A percentile compares a stretch with the other conserved stretches of the same genome.
Evolutionary conservation across 2,888 invertebrate genomes (phyloP).

Genomic region (Plagodis dolabraria): DNA sequence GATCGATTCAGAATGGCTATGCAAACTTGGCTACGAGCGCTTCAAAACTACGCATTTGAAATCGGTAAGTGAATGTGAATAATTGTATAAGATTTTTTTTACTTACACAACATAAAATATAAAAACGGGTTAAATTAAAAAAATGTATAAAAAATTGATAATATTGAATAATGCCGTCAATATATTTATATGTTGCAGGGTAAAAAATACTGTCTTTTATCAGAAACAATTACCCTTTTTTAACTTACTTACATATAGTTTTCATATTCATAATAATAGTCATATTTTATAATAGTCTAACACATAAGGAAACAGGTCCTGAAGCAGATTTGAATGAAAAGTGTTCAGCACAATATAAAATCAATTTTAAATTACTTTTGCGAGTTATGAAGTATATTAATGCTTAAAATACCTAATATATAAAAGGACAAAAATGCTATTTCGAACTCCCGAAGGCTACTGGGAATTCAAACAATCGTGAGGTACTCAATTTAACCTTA

Average conservation of each 20-base stretch:
- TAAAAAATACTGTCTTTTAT: too few species aligned
- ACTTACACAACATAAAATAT: neutral
- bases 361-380: too few species aligned
- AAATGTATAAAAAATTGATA: conserved; percentile 8
- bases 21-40: too few species aligned
- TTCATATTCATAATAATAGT: neutral
- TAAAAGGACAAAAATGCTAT: conserved; percentile 1
- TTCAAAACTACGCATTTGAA: too few species aligned
- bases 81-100: too few species aligned
- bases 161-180: conserved; percentile 6
- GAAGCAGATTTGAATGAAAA: neutral
- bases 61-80: too few species aligned
- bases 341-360: neutral
- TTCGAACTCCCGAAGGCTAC: conserved; percentile 11
- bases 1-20: too few species aligned
- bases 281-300: neutral
- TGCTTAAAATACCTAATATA: too few species aligned
- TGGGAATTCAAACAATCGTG: conserved; percentile 4
- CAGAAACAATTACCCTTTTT: too few species aligned
- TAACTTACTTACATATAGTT: too few species aligned
- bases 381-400: too few species aligned
- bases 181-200: neutral
- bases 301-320: neutral
- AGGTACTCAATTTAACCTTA: conserved; percentile 1
- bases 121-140: neutral